A percentile compares a stretch with the other conserved stretches of the same genome.
Evolutionary conservation across 2,888 invertebrate genomes (phyloP).

Genomic region (Orthosia incerta): DNA sequence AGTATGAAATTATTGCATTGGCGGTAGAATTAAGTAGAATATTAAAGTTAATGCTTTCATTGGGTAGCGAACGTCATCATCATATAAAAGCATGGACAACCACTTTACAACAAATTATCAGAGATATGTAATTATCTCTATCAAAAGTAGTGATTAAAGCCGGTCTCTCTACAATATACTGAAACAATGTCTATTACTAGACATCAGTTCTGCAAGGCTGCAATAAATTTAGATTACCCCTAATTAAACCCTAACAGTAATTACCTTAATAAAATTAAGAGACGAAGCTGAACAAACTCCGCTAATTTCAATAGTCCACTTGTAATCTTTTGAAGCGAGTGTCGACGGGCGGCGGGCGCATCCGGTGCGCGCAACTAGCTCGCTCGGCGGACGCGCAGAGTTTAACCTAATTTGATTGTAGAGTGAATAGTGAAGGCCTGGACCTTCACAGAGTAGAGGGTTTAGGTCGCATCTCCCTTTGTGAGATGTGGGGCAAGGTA

Average conservation of each 20-base stretch:
- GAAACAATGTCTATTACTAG: conserved; percentile 14
- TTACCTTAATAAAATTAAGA: conserved; percentile 62
- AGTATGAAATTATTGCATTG: not conserved
- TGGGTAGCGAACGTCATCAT: not conserved
- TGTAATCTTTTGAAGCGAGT: conserved; percentile 66
- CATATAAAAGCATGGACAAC: not conserved
- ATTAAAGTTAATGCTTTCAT: not conserved
- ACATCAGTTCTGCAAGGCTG: conserved; percentile 27
- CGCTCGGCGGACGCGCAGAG: conserved; percentile 66
- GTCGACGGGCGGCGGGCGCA: conserved; percentile 49
- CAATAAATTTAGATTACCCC: conserved; percentile 60
- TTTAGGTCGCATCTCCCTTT: conserved; percentile 56
- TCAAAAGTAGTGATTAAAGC: not conserved
- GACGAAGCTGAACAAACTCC: conserved; percentile 55
- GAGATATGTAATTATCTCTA: not conserved
- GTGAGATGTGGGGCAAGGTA: conserved; percentile 65
- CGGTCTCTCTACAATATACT: not conserved
- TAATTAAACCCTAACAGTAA: conserved; percentile 63
- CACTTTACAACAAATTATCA: not conserved
- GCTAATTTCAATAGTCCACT: conserved; percentile 65
- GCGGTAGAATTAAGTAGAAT: not conserved
- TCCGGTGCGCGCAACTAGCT: conserved; percentile 58
- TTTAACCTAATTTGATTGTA: conserved; percentile 84
- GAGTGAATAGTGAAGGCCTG: conserved; percentile 72
- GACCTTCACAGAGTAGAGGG: conserved; percentile 61